Evolutionary conservation across 2,797 vertebrate genomes (phyloP), one percentile per base, ranked within the genome.

Genomic region (Benthosema pterotum): DNA sequence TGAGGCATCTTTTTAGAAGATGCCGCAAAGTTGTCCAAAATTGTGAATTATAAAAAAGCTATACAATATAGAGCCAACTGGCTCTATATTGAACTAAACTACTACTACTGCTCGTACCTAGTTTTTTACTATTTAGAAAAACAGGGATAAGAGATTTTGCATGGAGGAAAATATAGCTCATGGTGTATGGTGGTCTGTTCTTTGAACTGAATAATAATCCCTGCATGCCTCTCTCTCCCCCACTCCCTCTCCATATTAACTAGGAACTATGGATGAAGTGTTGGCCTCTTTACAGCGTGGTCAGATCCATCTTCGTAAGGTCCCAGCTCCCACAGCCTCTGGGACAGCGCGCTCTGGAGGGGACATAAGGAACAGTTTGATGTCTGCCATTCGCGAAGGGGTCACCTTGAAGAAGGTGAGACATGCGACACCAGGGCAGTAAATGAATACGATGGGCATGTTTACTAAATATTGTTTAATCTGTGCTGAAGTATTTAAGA

Each of bases 201-300:
- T 11, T 50, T 19, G 3, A 50, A 17, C 3, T 50, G 17, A 52
- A 52, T 19, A 22, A 22, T 15, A 14, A 7, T 53, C 4, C n/a
- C n/a, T n/a, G n/a, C n/a, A n/a, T n/a, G n/a, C 5, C 1, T 38
- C 32, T 38, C 32, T 38, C 42, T 2, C 22, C 32, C 49, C 48
- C 5, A 1, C 63, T 55, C 12, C 0, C 62, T 66, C 18, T 1
- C 28, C 7, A 9, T 38, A 38, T 71, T 2, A 48, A 1, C 49
- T 60, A 98, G 97, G 95, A 52, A 93, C 95, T 0, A 99, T 99
- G 97, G 96, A 97, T 14, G 93, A 96, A 53, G 95, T 99, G 70
- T 38, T 99, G 83, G 97, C 96, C 16, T 97, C 96, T 0, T 72
- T 98, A 11, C 94, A 95, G 82, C 91, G 90, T 0, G 87, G 92